phyloP scores from a whole-genome alignment of 2,113 vertebrate species.

The Okapia johnstoni region DNA sequence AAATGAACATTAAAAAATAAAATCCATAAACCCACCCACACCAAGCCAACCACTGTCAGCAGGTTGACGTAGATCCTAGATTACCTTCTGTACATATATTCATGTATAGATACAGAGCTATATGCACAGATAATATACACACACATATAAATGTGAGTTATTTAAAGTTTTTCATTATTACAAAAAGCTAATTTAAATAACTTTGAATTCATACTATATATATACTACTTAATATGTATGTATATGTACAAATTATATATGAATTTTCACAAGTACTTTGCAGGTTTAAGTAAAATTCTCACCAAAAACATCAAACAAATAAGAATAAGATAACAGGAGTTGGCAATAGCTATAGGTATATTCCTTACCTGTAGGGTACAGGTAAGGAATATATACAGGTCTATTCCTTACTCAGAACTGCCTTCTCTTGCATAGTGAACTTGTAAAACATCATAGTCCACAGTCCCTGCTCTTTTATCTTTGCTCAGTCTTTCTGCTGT shows the following conservation, averaged over 20 bases:
- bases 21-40: background rate
- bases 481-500: background rate
- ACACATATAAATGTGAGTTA: background rate
- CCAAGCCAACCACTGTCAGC: background rate
- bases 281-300: background rate
- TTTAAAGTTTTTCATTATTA: background rate
- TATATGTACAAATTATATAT: background rate
- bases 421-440: background rate
- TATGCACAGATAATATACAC: background rate
- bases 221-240: background rate
- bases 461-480: background rate
- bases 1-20: conserved; percentile 9
- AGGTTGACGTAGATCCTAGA: too few species aligned
- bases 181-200: background rate
- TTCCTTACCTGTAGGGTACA: too few species aligned
- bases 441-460: background rate
- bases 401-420: background rate
- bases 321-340: background rate
- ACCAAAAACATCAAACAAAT: background rate
- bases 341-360: background rate
- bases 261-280: background rate
- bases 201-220: background rate
- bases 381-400: background rate
- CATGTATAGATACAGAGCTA: background rate
- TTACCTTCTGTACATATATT: background rate